These are phyloP conservation scores for Odocoileus virginianus DNA, from an alignment of 2,113 vertebrate species.

Conservation along the genomic window DNA sequence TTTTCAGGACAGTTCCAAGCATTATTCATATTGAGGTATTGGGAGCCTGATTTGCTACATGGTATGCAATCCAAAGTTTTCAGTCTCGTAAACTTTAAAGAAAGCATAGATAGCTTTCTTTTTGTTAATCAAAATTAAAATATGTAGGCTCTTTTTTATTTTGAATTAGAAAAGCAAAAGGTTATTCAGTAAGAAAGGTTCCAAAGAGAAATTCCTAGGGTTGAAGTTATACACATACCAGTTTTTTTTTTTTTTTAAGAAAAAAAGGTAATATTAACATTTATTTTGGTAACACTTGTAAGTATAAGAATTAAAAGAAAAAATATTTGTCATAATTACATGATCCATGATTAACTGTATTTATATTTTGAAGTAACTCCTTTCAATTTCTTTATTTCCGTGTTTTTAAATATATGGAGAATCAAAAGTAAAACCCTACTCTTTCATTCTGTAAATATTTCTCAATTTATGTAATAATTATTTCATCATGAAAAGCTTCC, in stretches of 20 bases:
- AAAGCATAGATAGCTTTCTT: not conserved
- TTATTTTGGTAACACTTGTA: not conserved
- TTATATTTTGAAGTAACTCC: not conserved
- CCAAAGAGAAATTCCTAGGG: not conserved
- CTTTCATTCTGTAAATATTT: not conserved
- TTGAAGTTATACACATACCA: not conserved
- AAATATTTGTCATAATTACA: not conserved
- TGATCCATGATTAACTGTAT: not conserved
- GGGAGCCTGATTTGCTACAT: not conserved
- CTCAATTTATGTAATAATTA: not conserved
- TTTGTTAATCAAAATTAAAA: slow-evolving; percentile 46
- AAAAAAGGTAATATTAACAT: not conserved
- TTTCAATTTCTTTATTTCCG: not conserved
- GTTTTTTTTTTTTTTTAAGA: not conserved
- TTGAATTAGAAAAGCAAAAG: slow-evolving; percentile 31
- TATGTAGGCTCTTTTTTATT: slow-evolving; percentile 19
- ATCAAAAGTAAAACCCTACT: not conserved
- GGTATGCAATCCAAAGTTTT: slow-evolving; percentile 1
- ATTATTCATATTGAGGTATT: slow-evolving; percentile 10
- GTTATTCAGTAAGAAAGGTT: not conserved
- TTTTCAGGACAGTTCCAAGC: slow-evolving; percentile 44
- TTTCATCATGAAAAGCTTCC: not conserved
- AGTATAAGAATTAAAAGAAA: not conserved
- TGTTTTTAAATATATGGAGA: not conserved
- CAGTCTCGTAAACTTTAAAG: slow-evolving; percentile 35